Base-by-base conservation (phyloP, 92 coral and sea anemone species). In the Meandrina meandrites region DNA sequence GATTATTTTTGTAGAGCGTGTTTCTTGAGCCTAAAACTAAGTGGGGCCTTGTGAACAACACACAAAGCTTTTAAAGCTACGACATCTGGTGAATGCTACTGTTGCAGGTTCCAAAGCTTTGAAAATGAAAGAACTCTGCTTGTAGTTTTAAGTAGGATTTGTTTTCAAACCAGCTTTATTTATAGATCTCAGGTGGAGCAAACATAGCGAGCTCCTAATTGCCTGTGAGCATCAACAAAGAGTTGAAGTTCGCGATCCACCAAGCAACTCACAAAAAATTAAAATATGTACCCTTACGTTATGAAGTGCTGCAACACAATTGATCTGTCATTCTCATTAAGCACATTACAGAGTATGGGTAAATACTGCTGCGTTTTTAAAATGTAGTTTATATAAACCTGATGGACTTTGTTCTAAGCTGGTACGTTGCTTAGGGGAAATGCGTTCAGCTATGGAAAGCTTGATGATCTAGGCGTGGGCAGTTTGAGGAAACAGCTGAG, bases 131-230 rank as follows among this genome's bases (percentile, higher is more conserved):
- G 40, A 28, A 18, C 76, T 70, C n/a, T 31, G 17, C 70, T 70
- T 83, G 79, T 36, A 35, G 47, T 78, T 35, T 54, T 72, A 54
- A 5, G 40, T 7, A 36, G 28, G 58, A 35, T 84, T 74, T 75
- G 54, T 56, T 57, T 48, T 75, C 30, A 37, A 85, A 53, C 32
- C 88, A 85, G 88, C 88, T 85, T 85, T 85, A 78, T 85, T 77
- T 85, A 64, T 77, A 77, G 32, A 27, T 13, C 40, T 85, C 88
- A 76, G 88, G 81, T 77, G 81, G 30, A 77, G 51, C 31, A 85
- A 85, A 78, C 76, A 85, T 57, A 68, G 12, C 77, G 17, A 30
- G 80, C 21, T 58, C 37, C 21, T 31, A 35, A 70, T 83, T 34
- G 32, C 53, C 16, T 17, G 53, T 48, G 19, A 19, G 18, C 72